phyloP scores from a whole-genome alignment of 1,140 invertebrate genomes.

The honey bee (Apis mellifera) region DNA sequence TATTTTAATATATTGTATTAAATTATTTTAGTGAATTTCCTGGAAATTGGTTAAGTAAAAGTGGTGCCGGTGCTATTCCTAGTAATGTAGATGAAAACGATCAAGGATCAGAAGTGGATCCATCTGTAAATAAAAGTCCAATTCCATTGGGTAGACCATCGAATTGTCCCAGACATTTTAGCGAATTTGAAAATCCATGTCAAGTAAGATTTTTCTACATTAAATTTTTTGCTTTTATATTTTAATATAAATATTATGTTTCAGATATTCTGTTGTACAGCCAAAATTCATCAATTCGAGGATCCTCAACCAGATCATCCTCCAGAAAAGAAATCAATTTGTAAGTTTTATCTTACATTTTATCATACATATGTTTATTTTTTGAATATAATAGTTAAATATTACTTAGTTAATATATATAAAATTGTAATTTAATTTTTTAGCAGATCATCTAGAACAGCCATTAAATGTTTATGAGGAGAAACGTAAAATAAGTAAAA shows the following conservation, averaged over 20 bases:
- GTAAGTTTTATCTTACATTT: conserved; percentile 60
- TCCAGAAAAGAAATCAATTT: conserved; percentile 75
- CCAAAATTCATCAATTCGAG: conserved; percentile 77
- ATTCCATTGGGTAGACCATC: conserved; percentile 73
- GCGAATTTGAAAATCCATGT: conserved; percentile 75
- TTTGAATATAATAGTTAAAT: neutral
- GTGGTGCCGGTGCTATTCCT: conserved; percentile 70
- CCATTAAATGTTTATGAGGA: conserved; percentile 76
- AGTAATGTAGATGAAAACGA: conserved; percentile 77
- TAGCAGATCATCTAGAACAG: conserved; percentile 77
- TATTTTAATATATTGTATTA: neutral
- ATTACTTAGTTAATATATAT: no score
- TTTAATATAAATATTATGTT: conserved; percentile 1
- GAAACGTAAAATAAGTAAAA: conserved; percentile 76
- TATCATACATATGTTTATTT: neutral
- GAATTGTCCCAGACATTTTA: conserved; percentile 73
- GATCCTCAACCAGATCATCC: conserved; percentile 75
- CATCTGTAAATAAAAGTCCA: conserved; percentile 64
- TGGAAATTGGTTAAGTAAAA: conserved; percentile 76
- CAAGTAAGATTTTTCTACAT: conserved; percentile 57
- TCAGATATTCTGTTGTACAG: conserved; percentile 74
- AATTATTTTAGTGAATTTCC: conserved; percentile 70
- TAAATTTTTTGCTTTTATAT: neutral
- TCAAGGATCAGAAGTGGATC: conserved; percentile 73
- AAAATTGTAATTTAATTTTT: conserved; percentile 10